phyloP scores from a whole-genome alignment of 1,140 invertebrate species.

The Atopsyche davidsoni region DNA sequence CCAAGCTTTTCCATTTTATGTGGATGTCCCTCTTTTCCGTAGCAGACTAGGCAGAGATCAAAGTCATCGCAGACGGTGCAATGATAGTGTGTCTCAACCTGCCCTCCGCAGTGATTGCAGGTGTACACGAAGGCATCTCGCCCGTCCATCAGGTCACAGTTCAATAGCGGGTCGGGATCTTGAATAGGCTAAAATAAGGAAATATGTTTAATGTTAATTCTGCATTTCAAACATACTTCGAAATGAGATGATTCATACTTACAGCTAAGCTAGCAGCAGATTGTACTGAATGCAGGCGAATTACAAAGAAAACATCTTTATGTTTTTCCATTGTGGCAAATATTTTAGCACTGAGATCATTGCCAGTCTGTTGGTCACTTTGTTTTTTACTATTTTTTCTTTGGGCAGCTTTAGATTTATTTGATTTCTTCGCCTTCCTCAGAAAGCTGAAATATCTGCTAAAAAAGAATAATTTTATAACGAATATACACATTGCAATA shows the following conservation, averaged over 20 bases:
- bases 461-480: conserved; percentile 3
- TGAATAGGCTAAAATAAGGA: conserved; percentile 65
- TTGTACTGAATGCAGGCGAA: conserved; percentile 90
- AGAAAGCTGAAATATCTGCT: conserved; percentile 67
- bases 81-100: conserved; percentile 94
- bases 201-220: conserved; percentile 13
- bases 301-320: conserved; percentile 99
- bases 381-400: conserved; percentile 91
- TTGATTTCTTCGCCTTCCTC: conserved; percentile 94
- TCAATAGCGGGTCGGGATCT: conserved; percentile 92
- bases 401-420: conserved; percentile 92
- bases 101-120: conserved; percentile 94
- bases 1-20: conserved; percentile 97
- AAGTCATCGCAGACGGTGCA: conserved; percentile 98
- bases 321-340: conserved; percentile 99
- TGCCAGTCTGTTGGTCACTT: conserved; percentile 88
- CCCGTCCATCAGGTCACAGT: conserved; percentile 99
- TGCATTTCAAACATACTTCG: background rate
- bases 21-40: conserved; percentile 88
- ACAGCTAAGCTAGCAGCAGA: conserved; percentile 85
- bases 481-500: too few relatives aligned
- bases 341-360: conserved; percentile 95
- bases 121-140: conserved; percentile 98
- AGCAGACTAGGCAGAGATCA: conserved; percentile 92
- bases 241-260: conserved; percentile 39